Conservation (phyloP, 2,113 vertebrate species). For the Riparia riparia region DNA sequence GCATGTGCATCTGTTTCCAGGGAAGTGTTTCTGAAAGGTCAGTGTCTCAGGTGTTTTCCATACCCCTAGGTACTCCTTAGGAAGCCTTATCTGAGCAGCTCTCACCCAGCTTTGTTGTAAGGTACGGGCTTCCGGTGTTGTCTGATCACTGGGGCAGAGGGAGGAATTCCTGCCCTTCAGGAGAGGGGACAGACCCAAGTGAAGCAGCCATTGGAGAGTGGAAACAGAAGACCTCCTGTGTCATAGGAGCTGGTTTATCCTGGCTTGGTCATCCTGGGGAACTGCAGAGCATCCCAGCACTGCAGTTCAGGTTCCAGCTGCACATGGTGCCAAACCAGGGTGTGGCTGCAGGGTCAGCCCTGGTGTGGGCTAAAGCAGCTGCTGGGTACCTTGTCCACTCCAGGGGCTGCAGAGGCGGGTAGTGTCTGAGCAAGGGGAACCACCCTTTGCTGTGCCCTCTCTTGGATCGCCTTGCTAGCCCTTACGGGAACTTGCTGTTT, state of each 20-base stretch:
- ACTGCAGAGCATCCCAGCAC: neutral
- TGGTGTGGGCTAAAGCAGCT: neutral
- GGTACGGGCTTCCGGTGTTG: neutral
- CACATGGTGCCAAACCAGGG: accelerated
- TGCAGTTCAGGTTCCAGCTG: neutral
- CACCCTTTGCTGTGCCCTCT: neutral
- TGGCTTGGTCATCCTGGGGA: neutral
- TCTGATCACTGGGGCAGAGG: neutral
- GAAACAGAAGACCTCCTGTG: neutral
- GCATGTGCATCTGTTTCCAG: neutral
- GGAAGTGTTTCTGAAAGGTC: neutral
- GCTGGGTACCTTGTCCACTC: neutral
- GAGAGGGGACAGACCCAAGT: neutral
- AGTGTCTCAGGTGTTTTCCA: neutral
- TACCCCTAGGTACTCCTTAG: neutral
- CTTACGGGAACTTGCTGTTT: neutral
- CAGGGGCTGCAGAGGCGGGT: neutral
- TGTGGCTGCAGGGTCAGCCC: neutral
- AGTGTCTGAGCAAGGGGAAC: neutral
- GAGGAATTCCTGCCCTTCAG: neutral
- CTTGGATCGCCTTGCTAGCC: neutral
- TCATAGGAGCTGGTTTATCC: neutral
- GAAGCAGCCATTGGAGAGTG: neutral
- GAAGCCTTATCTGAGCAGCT: neutral
- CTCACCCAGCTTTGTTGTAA: neutral